These are phyloP conservation scores for Kryptolebias ocellatus DNA, from an alignment of 2,797 vertebrate species.

Conservation along the genomic window DNA sequence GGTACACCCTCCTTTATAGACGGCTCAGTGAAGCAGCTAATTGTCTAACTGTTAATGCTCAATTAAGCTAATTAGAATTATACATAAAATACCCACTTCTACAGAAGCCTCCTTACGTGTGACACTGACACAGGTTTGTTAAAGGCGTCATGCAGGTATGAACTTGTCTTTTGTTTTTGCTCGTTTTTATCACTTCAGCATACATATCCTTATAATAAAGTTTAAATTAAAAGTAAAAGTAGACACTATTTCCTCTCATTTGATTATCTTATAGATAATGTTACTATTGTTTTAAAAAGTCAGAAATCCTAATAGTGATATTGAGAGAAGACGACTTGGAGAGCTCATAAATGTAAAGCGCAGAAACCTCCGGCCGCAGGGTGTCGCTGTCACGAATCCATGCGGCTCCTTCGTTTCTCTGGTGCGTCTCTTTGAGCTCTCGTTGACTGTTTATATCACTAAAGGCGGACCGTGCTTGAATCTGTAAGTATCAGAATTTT, in stretches of 20 bases:
- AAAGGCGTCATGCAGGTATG: constrained; percentile 13
- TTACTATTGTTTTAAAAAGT: no score
- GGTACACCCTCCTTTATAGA: constrained; percentile 7
- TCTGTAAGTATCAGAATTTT: constrained; percentile 49
- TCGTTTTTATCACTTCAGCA: not conserved
- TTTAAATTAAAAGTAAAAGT: not conserved
- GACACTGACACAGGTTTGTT: constrained; percentile 18
- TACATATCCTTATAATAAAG: not conserved
- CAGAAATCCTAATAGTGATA: no score
- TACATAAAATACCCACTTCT: constrained; percentile 29
- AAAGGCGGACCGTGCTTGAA: constrained; percentile 27
- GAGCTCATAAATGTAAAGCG: no score
- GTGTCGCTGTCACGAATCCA: constrained; percentile 41
- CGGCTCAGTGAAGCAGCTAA: constrained; percentile 49
- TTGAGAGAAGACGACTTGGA: no score
- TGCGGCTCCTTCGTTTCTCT: not conserved
- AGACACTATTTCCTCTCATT: no score
- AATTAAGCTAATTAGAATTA: constrained; percentile 46
- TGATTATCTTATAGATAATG: no score
- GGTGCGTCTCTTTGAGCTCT: not conserved
- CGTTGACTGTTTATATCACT: constrained; percentile 43
- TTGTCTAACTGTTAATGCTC: constrained; percentile 43
- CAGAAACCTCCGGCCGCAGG: constrained; percentile 47
- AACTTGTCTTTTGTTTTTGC: not conserved
- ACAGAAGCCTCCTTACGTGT: constrained; percentile 1